Evolutionary conservation across 1,140 invertebrate species (phyloP), one percentile per base, ranked within the genome.

Genomic region (Campodea augens): DNA sequence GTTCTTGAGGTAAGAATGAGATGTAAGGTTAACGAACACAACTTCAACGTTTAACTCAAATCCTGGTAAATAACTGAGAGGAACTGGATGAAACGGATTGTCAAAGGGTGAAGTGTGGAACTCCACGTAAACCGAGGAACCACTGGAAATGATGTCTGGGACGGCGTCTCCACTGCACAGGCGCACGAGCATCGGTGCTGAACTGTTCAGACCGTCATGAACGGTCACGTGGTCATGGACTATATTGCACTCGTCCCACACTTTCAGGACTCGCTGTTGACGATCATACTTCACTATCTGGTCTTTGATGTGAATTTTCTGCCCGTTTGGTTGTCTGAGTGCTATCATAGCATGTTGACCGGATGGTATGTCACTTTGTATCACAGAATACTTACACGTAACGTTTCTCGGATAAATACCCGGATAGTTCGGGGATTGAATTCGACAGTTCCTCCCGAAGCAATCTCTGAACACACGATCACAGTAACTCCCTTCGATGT

Each of bases 361-460:
- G 12, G 69, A 63, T 0, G 79, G 80, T 48, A 74, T 69, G 56
- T 72, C 67, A 47, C 69, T 71, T 54, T 80, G 77, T 55, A 75
- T 74, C 29, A 81, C 70, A 47, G 72, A 67, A 64, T 83, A 88
- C 57, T 78, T 76, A 62, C 83, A 88, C 44, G 80, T 83, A 40
- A 84, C 73, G 60, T 86, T 86, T 48, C 83, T 66, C 2, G 81
- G 82, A 63, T 86, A 86, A 41, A 86, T 74, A 18, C 83, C 83
- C 10, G 82, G 83, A 62, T 81, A 86, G 65, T 86, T 86, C 3
- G 83, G 82, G 15, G 80, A 82, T 63, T 85, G 81, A 25, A 86
- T 74, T 23, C 77, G 70, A 59, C 78, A 81, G 12, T 38, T 70
- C 32, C 66, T 59, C 10, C 70, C 66, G 50, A 75, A 70, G 53